Evolutionary conservation across 2,113 vertebrate genomes (phyloP).

Genomic region (Tragelaphus scriptus): DNA sequence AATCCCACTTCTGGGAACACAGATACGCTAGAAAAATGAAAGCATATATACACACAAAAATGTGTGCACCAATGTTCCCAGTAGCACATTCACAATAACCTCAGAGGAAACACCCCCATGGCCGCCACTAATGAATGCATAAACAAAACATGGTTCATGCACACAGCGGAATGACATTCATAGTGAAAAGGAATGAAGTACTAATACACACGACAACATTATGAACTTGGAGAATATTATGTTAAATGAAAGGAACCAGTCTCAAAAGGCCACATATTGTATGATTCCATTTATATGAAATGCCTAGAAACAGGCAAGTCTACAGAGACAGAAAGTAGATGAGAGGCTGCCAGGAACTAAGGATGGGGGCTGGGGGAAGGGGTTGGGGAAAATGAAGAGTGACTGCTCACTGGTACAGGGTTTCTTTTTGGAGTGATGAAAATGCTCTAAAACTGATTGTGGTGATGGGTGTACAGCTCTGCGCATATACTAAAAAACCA

Average conservation of each 20-base stretch:
- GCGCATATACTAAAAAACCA: background rate
- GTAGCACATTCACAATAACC: background rate
- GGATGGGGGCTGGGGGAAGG: accelerated
- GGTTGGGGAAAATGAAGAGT: background rate
- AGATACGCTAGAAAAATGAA: background rate
- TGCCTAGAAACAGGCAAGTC: background rate
- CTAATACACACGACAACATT: background rate
- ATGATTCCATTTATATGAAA: background rate
- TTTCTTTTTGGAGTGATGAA: background rate
- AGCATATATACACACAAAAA: background rate
- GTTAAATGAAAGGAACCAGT: background rate
- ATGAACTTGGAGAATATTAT: background rate
- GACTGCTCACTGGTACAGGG: background rate
- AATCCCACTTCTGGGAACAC: background rate
- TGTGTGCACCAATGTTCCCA: background rate
- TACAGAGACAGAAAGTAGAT: background rate
- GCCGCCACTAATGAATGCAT: background rate
- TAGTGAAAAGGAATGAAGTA: background rate
- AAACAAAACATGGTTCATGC: background rate
- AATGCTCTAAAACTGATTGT: background rate
- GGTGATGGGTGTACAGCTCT: background rate
- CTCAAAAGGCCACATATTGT: background rate
- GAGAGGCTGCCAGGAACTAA: background rate
- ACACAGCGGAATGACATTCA: background rate
- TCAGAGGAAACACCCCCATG: background rate